Evolutionary conservation across 2,113 vertebrate genomes (phyloP).

Genomic region (Lycaon pictus): DNA sequence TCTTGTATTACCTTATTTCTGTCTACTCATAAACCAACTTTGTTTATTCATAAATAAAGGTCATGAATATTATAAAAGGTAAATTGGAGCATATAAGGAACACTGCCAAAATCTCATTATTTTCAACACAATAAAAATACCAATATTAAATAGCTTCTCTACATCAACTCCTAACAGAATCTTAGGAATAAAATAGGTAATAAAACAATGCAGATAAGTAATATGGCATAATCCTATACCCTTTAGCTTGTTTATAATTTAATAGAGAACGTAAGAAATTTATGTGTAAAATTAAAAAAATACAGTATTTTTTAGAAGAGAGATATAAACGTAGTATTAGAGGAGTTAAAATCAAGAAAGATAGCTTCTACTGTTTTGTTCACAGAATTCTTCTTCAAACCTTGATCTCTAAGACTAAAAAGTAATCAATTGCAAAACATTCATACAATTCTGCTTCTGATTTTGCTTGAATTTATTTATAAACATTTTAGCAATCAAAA

Average conservation of each 20-base stretch:
- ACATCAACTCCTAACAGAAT: not conserved
- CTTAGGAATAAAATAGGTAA: not conserved
- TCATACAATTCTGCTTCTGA: not conserved
- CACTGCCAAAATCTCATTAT: not conserved
- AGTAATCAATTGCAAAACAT: not conserved
- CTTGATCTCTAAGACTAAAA: not conserved
- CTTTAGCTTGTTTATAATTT: not conserved
- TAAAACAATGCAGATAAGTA: not conserved
- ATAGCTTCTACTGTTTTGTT: not conserved
- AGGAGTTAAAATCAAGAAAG: not conserved
- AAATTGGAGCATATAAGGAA: not conserved
- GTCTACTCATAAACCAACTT: not conserved
- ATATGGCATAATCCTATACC: not conserved
- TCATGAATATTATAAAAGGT: not conserved
- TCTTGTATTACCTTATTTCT: not conserved
- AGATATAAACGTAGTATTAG: not conserved
- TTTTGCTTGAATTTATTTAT: slow-evolving; percentile 43
- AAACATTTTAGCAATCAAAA: slow-evolving; percentile 63
- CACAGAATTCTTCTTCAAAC: not conserved
- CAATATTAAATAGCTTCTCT: not conserved
- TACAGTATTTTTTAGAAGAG: not conserved
- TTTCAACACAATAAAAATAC: not conserved
- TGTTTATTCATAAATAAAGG: not conserved
- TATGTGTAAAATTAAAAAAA: not conserved
- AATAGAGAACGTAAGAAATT: not conserved